These are phyloP conservation scores for Hydraecia micacea DNA, from an alignment of 2,888 invertebrate species.

Conservation along the genomic window DNA sequence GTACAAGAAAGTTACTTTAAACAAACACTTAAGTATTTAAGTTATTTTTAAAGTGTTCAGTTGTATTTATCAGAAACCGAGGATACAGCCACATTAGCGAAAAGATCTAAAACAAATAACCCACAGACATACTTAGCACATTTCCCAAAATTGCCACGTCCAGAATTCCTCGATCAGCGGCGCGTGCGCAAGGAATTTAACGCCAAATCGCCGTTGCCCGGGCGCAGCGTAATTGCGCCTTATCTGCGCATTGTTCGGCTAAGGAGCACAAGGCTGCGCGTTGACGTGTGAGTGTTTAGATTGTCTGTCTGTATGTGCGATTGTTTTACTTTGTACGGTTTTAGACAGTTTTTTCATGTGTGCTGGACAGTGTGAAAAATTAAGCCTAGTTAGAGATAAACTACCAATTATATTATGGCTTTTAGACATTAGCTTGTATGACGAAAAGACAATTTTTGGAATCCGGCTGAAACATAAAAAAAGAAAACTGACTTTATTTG, in stretches of 20 bases:
- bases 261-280: constrained; percentile 87
- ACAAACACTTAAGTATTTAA: not conserved
- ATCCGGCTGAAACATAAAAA: not conserved
- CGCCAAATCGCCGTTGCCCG: constrained; percentile 83
- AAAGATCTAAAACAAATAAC: not conserved
- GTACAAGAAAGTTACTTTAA: no score
- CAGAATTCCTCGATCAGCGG: constrained; percentile 46
- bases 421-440: not conserved
- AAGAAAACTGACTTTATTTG: no score
- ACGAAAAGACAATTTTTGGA: not conserved
- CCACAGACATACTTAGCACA: not conserved
- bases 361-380: constrained; percentile 45
- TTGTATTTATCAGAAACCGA: not conserved
- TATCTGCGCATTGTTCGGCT: constrained; percentile 88
- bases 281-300: constrained; percentile 80
- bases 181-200: constrained; percentile 84
- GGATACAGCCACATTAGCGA: not conserved
- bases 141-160: constrained; percentile 55
- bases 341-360: constrained; percentile 56
- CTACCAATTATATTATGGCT: not conserved
- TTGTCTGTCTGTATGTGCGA: constrained; percentile 70
- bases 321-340: constrained; percentile 63
- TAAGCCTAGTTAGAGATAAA: constrained; percentile 4
- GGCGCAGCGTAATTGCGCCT: constrained; percentile 87
- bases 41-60: not conserved